Evolutionary conservation across 2,797 vertebrate species (phyloP).

Genomic region (Gymnoscopelus microlampas): DNA sequence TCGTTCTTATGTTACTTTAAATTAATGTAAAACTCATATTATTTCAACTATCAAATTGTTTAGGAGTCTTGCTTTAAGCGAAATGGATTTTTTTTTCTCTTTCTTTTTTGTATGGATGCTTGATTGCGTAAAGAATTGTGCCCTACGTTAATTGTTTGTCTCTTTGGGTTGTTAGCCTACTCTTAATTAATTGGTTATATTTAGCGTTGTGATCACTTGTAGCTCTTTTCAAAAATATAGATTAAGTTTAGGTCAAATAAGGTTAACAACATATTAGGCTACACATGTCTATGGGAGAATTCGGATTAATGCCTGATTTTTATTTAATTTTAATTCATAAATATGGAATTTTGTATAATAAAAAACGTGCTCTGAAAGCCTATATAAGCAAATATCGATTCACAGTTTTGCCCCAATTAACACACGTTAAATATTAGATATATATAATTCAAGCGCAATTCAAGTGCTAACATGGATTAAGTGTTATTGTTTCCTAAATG

Average conservation of each 20-base stretch:
- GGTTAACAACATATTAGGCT: too few relatives aligned
- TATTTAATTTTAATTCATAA: background rate
- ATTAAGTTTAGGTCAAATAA: constrained; percentile 3
- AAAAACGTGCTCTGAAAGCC: background rate
- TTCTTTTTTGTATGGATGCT: background rate
- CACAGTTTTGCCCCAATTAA: constrained; percentile 25
- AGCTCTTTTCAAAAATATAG: constrained; percentile 13
- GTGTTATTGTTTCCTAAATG: constrained; percentile 43
- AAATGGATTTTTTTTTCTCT: background rate
- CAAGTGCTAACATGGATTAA: constrained; percentile 32
- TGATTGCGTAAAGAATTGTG: background rate
- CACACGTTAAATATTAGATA: constrained; percentile 27
- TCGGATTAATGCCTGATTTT: background rate
- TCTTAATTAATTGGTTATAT: constrained; percentile 11
- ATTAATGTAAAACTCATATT: constrained; percentile 14
- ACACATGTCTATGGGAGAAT: too few relatives aligned
- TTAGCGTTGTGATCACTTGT: constrained; percentile 36
- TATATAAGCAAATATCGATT: constrained; percentile 42
- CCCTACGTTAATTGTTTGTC: background rate
- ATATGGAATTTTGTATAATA: background rate
- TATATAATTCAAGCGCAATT: constrained; percentile 54
- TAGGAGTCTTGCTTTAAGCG: too few relatives aligned
- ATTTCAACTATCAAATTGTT: background rate
- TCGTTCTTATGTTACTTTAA: constrained; percentile 36
- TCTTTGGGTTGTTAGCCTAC: background rate